phyloP scores from a whole-genome alignment of 2,113 vertebrate species.

The Astatotilapia flaviijosephi region DNA sequence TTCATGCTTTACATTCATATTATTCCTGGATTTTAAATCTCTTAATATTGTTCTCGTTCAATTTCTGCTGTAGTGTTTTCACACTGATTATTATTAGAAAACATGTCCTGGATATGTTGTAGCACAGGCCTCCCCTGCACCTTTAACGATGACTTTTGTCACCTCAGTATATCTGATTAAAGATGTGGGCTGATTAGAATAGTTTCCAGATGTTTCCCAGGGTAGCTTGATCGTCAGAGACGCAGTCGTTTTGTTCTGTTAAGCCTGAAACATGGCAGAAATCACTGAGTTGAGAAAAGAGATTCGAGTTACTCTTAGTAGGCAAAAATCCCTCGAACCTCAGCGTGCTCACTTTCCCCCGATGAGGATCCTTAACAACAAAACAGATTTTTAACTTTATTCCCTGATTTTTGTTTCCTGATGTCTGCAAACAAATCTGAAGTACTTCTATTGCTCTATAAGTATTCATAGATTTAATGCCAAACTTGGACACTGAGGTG shows the following conservation, averaged over 20 bases:
- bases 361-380: not conserved
- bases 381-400: not conserved
- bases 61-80: accelerated
- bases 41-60: accelerated
- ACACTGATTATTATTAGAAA: not conserved
- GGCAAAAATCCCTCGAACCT: not conserved
- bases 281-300: not conserved
- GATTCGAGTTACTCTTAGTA: not conserved
- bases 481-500: accelerated
- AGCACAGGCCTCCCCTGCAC: not conserved
- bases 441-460: accelerated
- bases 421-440: not conserved
- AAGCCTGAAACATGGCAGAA: not conserved
- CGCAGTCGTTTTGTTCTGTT: accelerated
- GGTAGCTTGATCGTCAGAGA: accelerated
- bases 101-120: accelerated
- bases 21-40: not conserved
- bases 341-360: accelerated
- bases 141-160: accelerated
- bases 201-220: not conserved
- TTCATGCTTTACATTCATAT: not conserved
- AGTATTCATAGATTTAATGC: not conserved
- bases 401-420: not conserved
- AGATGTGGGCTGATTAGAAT: accelerated
- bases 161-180: not conserved